phyloP scores from a whole-genome alignment of 2,797 vertebrate species.

The Leontocebus nigricollis region DNA sequence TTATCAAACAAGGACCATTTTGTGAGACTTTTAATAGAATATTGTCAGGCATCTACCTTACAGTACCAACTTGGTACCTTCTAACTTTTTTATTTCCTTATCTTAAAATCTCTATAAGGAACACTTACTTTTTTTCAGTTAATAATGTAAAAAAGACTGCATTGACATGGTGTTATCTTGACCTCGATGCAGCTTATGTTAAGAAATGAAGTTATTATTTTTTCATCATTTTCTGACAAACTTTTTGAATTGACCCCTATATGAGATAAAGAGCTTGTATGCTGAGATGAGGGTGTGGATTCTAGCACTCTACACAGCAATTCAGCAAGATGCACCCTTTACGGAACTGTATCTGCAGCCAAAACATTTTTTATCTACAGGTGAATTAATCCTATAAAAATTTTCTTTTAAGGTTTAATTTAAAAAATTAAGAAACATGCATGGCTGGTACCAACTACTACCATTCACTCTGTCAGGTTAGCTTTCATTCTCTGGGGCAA shows the following conservation, averaged over 20 bases:
- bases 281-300: not conserved
- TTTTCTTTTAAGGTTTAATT: constrained; percentile 29
- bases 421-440: constrained; percentile 1
- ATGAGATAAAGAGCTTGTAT: not conserved
- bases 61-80: not conserved
- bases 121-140: not conserved
- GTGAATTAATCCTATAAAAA: constrained; percentile 16
- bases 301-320: too few species aligned
- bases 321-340: not conserved
- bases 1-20: not conserved
- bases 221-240: not conserved
- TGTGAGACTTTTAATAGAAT: not conserved
- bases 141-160: not conserved
- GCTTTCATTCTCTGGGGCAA: not conserved
- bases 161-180: not conserved
- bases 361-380: not conserved
- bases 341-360: not conserved
- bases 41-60: not conserved
- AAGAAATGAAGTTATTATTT: not conserved
- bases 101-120: not conserved
- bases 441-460: not conserved
- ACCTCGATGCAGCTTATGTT: not conserved
- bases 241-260: not conserved
- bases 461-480: not conserved
- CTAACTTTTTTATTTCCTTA: not conserved